Conservation (phyloP, 2,888 invertebrate species). For the Drosophila pseudotakahashii region DNA sequence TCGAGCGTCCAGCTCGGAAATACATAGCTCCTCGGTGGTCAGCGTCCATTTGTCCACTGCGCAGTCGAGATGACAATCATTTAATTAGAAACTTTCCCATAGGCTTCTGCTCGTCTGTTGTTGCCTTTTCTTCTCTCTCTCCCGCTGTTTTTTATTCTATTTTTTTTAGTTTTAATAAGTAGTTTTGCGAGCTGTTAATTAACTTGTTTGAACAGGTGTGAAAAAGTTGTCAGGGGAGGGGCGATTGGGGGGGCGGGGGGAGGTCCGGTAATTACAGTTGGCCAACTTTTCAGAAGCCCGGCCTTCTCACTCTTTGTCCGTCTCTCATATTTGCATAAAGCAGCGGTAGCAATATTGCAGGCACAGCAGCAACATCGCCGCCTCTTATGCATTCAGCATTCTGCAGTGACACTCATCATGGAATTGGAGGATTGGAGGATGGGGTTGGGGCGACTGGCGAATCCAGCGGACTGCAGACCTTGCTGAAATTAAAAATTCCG, state of each 20-base stretch:
- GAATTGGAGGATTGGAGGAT: not conserved
- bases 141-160: constrained; percentile 26
- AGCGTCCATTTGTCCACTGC: constrained; percentile 58
- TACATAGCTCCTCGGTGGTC: constrained; percentile 59
- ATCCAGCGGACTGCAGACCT: constrained; percentile 46
- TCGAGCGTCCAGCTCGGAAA: constrained; percentile 21
- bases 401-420: constrained; percentile 77
- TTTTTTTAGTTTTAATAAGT: constrained; percentile 54
- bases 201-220: constrained; percentile 82
- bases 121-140: constrained; percentile 44
- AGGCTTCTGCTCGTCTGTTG: constrained; percentile 71
- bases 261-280: constrained; percentile 76
- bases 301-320: constrained; percentile 45
- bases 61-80: constrained; percentile 82
- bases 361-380: constrained; percentile 15
- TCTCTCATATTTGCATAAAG: constrained; percentile 73
- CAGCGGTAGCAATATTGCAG: constrained; percentile 8
- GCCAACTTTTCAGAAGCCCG: constrained; percentile 77
- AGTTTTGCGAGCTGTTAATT: constrained; percentile 80
- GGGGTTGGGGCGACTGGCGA: constrained; percentile 21
- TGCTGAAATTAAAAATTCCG: constrained; percentile 82
- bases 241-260: constrained; percentile 44
- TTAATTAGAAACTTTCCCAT: constrained; percentile 84
- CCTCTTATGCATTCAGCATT: constrained; percentile 58
- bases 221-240: constrained; percentile 74